phyloP scores from a whole-genome alignment of 1,140 invertebrate species.

The Panagrolaimus sp. region DNA sequence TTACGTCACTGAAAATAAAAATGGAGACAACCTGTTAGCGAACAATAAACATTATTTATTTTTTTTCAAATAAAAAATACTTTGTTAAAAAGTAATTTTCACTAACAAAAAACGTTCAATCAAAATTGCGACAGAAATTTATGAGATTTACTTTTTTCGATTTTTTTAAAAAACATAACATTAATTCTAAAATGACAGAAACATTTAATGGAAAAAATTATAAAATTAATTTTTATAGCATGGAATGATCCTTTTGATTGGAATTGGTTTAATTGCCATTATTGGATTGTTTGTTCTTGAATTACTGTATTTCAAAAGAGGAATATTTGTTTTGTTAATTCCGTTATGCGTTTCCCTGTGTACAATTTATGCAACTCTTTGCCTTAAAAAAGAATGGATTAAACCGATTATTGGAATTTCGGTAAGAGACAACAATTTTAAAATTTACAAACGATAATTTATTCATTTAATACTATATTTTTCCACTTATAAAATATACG shows the following conservation, averaged over 20 bases:
- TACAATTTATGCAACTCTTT: slow-evolving; percentile 25
- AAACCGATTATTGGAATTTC: slow-evolving; percentile 43
- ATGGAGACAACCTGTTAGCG: neutral
- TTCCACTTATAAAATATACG: too few relatives aligned
- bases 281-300: slow-evolving; percentile 26
- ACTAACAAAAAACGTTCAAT: neutral
- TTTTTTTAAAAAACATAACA: too few relatives aligned
- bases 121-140: too few relatives aligned
- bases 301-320: slow-evolving; percentile 36
- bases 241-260: slow-evolving; percentile 34
- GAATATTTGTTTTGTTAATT: slow-evolving; percentile 36
- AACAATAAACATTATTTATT: too few relatives aligned
- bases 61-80: neutral
- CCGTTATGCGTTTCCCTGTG: slow-evolving; percentile 29
- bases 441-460: too few relatives aligned
- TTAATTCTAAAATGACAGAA: too few relatives aligned
- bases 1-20: neutral
- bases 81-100: neutral
- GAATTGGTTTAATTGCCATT: slow-evolving; percentile 34
- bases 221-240: slow-evolving; percentile 24
- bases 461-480: too few relatives aligned
- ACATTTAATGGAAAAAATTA: too few relatives aligned
- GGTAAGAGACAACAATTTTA: too few relatives aligned
- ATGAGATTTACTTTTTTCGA: too few relatives aligned
- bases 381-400: slow-evolving; percentile 27